phyloP scores from a whole-genome alignment of 2,797 vertebrate genomes.

The Mallotus villosus region DNA sequence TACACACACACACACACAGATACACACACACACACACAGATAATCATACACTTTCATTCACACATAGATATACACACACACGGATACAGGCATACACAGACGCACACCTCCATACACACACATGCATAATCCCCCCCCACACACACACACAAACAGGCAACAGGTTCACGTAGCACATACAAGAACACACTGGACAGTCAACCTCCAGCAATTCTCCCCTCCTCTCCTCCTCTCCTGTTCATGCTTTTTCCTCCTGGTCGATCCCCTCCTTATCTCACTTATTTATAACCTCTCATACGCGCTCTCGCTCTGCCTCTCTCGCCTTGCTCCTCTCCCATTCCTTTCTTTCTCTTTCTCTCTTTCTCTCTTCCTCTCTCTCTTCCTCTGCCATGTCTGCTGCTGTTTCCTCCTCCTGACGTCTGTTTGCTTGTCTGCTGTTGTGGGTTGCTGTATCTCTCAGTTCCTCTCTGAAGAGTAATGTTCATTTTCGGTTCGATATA shows the following conservation, averaged over 20 bases:
- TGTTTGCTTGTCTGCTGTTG: constrained; percentile 84
- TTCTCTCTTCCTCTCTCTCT: constrained; percentile 16
- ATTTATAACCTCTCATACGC: constrained; percentile 23
- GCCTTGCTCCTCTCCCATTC: constrained; percentile 3
- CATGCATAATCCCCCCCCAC: neutral
- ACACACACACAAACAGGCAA: constrained; percentile 53
- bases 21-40: constrained; percentile 33
- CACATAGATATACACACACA: constrained; percentile 10
- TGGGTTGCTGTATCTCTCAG: constrained; percentile 80
- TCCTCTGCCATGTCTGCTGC: constrained; percentile 18
- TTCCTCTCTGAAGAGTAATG: constrained; percentile 61
- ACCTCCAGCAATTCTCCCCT: constrained; percentile 67
- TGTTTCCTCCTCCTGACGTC: constrained; percentile 70
- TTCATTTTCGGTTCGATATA: constrained; percentile 76
- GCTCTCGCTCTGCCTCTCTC: constrained; percentile 7
- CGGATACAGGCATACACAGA: constrained; percentile 22
- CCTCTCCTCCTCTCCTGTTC: neutral
- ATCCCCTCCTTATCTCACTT: constrained; percentile 33
- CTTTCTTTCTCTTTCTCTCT: constrained; percentile 12
- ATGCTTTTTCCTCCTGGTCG: constrained; percentile 13
- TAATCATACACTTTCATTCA: constrained; percentile 24
- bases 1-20: constrained; percentile 5
- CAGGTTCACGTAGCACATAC: constrained; percentile 72
- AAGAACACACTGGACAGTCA: constrained; percentile 76
- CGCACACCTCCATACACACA: constrained; percentile 4